phyloP scores from a whole-genome alignment of 2,113 vertebrate species.

The Drymodes brunneopygia region DNA sequence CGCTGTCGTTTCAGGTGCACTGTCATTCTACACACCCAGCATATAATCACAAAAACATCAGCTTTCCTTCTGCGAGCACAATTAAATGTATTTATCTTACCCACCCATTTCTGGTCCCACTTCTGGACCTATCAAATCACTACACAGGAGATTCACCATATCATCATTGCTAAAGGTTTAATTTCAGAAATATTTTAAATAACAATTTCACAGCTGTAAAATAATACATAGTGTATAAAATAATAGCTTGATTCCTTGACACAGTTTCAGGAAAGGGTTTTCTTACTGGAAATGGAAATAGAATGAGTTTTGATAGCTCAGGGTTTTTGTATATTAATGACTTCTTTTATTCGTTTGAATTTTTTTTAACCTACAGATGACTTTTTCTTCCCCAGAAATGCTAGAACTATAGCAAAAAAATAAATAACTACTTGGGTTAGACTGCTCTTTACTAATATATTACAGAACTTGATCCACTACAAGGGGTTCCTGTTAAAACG shows the following conservation, averaged over 20 bases:
- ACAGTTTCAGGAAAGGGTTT: not conserved
- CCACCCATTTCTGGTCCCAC: not conserved
- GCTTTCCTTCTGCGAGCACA: not conserved
- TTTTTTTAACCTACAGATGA: not conserved
- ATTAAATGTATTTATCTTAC: not conserved
- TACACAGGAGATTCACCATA: not conserved
- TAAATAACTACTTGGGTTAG: not conserved
- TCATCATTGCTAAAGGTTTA: not conserved
- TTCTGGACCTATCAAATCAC: not conserved
- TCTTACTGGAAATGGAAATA: not conserved
- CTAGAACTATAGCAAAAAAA: not conserved
- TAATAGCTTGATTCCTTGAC: not conserved
- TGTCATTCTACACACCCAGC: not conserved
- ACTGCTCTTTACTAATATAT: not conserved
- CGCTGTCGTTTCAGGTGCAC: not conserved
- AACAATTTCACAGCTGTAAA: not conserved
- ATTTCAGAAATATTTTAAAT: constrained; percentile 1
- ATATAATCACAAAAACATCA: not conserved
- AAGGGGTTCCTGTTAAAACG: not conserved
- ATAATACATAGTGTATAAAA: not conserved
- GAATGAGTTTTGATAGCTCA: not conserved
- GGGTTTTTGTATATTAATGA: not conserved
- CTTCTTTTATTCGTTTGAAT: not conserved
- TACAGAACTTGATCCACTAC: not conserved
- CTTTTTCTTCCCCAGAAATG: not conserved